A percentile compares a stretch with the other conserved stretches of the same genome.
These are phyloP conservation scores for Bhutanitis thaidina DNA, from an alignment of 2,888 invertebrate genomes.

Conservation along the genomic window DNA sequence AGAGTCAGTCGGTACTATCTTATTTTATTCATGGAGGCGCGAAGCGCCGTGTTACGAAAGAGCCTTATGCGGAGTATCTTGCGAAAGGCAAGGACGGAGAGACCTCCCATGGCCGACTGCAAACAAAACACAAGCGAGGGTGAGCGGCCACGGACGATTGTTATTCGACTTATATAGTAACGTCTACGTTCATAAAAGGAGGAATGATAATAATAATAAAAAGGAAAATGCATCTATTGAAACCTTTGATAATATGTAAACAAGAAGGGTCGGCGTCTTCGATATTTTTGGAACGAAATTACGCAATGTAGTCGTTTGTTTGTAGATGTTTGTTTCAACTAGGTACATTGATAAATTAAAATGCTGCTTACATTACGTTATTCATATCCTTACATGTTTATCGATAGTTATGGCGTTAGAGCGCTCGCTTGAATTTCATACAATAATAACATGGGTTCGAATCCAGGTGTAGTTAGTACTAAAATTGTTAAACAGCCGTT, in stretches of 20 bases:
- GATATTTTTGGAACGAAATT: not conserved
- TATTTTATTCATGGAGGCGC: conserved; percentile 66
- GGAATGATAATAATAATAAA: conserved; percentile 53
- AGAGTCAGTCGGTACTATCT: conserved; percentile 50
- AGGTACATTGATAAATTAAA: too few species aligned
- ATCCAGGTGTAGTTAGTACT: too few species aligned
- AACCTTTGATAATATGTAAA: conserved; percentile 47
- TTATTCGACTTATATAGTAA: conserved; percentile 58
- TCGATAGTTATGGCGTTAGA: too few species aligned
- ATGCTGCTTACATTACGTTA: too few species aligned
- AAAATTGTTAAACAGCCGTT: too few species aligned
- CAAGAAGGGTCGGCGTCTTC: conserved; percentile 18
- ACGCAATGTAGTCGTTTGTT: not conserved
- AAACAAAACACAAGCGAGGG: conserved; percentile 56
- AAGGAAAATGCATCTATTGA: conserved; percentile 53
- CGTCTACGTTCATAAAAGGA: conserved; percentile 47
- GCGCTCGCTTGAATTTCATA: too few species aligned
- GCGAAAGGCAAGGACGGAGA: conserved; percentile 49
- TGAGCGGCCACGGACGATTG: conserved; percentile 62
- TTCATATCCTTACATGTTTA: too few species aligned
- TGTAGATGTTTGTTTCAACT: too few species aligned
- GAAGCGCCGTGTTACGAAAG: conserved; percentile 46
- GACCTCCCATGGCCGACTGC: conserved; percentile 49
- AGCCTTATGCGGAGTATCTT: conserved; percentile 42
- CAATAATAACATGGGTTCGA: too few species aligned